Conservation (phyloP, 2,888 invertebrate genomes). For the Epirrhoe tristata region DNA sequence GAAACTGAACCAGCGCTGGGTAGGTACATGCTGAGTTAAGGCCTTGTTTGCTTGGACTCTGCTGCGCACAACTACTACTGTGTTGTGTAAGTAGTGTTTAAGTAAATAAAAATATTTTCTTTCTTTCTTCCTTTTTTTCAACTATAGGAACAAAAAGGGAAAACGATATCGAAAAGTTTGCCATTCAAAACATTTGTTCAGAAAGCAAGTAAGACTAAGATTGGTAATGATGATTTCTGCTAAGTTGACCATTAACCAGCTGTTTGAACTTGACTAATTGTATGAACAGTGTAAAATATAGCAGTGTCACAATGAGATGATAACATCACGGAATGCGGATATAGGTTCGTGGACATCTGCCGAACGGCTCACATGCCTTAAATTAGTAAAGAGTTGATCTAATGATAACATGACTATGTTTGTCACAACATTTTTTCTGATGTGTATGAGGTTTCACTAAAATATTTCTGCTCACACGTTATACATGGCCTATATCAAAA, state of each 20-base stretch:
- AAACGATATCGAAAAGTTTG: no score
- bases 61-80: no score
- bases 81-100: no score
- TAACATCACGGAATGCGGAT: slow-evolving; percentile 37
- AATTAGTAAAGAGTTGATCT: slow-evolving; percentile 33
- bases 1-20: no score
- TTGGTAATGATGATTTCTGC: not conserved
- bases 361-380: slow-evolving; percentile 31
- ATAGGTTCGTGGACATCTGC: slow-evolving; percentile 37
- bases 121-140: no score
- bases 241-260: not conserved
- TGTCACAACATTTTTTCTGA: not conserved
- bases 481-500: not conserved
- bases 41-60: no score
- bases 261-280: slow-evolving; percentile 14
- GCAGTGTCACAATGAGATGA: slow-evolving; percentile 25
- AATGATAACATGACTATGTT: slow-evolving; percentile 24
- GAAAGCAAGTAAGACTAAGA: no score
- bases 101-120: no score
- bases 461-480: not conserved
- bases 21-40: no score
- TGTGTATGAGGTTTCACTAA: not conserved
- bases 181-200: no score
- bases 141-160: no score
- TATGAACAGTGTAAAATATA: slow-evolving; percentile 25